Evolutionary conservation across 2,797 vertebrate genomes (phyloP).

Genomic region (Microctenopoma lineatum): DNA sequence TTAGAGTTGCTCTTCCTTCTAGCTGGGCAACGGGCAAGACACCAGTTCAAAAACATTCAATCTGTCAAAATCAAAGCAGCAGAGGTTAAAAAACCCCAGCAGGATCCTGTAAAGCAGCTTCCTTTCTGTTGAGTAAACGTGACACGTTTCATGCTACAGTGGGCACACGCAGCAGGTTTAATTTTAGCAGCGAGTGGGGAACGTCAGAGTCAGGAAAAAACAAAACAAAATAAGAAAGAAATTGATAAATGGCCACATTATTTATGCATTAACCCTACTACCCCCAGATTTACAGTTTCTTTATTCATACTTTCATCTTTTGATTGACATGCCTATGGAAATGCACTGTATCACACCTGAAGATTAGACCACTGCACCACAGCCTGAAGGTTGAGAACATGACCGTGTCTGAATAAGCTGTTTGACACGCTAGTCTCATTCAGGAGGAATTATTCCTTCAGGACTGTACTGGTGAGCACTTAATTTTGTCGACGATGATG

Average conservation of each 20-base stretch:
- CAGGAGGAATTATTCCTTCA: slow-evolving; percentile 32
- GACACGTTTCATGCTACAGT: too few species aligned
- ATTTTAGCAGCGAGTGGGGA: too few species aligned
- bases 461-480: neutral
- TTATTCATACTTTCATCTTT: too few species aligned
- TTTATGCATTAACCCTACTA: too few species aligned
- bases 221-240: too few species aligned
- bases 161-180: too few species aligned
- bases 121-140: too few species aligned
- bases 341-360: too few species aligned
- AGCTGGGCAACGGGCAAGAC: neutral
- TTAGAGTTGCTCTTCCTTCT: neutral
- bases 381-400: slow-evolving; percentile 50
- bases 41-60: neutral
- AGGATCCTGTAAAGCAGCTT: neutral
- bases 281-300: too few species aligned
- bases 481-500: slow-evolving; percentile 36
- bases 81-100: neutral
- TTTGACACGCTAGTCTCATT: slow-evolving; percentile 63
- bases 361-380: neutral
- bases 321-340: too few species aligned
- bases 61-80: neutral
- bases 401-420: slow-evolving; percentile 31
- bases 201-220: too few species aligned
- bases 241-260: too few species aligned